Base-by-base conservation (phyloP, 2,888 invertebrate species). In the Meiosimyza decipiens region DNA sequence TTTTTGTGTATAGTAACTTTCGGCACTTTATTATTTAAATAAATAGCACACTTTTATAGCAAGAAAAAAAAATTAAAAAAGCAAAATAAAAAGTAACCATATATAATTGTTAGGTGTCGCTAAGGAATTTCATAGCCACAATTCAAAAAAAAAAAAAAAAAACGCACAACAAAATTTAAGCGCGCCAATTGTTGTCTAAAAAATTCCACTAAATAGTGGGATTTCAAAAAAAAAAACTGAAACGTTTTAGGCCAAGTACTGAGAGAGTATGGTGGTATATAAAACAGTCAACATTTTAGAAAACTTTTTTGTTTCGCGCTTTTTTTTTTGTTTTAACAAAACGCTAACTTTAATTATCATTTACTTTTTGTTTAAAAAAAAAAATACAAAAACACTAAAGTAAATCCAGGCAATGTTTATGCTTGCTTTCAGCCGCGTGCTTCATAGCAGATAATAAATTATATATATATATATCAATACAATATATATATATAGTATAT, bases 81-180 rank as follows among this genome's bases (percentile, higher is more conserved):
- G 1, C 33, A 40, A 60, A 12, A 12, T 12, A n/a, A 63, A n/a
- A 59, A 59, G 11, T 18, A 50, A 50, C 50, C 6, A 60, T 51
- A n/a, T 40, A n/a, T 67, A 57, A 55, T 47, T 47, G 67, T 51
- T 64, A 40, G 64, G 52, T 67, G 67, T 67, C 67, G 55, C 18
- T 67, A 18, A 15, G 67, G 57, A 57, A 67, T 67, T 67, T 67
- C 57, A 18, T 49, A 57, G 18, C 47, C 7, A 5, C 49, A 12
- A 47, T 15, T n/a, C 40, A 65, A 33, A 28, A 7, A 40, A 9
- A 9, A 40, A 40, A n/a, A n/a, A n/a, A n/a, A n/a, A n/a, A 40
- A 40, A 1, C 40, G 9, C 40, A 40, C 40, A 40, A 40, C 1
- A 7, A 40, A 9, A 9, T 40, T 1, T 6, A 40, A 40, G 40